phyloP scores from a whole-genome alignment of 1,140 invertebrate species.

The Pentalonia nigronervosa region DNA sequence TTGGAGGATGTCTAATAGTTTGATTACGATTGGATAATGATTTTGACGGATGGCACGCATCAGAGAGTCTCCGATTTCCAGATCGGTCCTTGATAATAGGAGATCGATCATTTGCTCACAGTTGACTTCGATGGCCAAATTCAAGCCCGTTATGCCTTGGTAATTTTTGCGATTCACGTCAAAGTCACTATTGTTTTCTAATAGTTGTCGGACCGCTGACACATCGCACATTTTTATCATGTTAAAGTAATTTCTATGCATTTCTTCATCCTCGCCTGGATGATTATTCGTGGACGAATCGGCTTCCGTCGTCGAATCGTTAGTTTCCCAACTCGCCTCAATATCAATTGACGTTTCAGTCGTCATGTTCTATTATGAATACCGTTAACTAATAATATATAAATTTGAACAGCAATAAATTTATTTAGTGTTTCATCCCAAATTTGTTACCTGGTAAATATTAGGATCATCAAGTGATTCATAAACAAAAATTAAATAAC shows the following conservation, averaged over 20 bases:
- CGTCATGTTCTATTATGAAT: background rate
- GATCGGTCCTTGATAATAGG: background rate
- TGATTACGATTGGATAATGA: background rate
- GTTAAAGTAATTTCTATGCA: background rate
- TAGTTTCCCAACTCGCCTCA: background rate
- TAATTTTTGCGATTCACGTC: constrained; percentile 34
- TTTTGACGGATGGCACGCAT: background rate
- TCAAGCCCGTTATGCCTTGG: background rate
- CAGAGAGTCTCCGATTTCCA: constrained; percentile 29
- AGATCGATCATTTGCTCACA: constrained; percentile 22
- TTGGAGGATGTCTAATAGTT: background rate
- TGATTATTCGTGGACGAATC: background rate
- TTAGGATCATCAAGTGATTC: background rate
- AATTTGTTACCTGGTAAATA: background rate
- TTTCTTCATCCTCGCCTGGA: background rate
- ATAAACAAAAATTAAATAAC: constrained; percentile 6
- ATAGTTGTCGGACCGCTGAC: background rate
- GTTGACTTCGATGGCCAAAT: background rate
- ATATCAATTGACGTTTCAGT: background rate
- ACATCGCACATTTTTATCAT: constrained; percentile 27
- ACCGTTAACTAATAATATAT: background rate
- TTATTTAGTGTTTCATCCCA: background rate
- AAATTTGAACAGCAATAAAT: background rate
- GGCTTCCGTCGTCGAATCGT: background rate
- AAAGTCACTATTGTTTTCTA: background rate